Evolutionary conservation across 1,140 invertebrate species (phyloP).

Genomic region (Bacillus rossius): DNA sequence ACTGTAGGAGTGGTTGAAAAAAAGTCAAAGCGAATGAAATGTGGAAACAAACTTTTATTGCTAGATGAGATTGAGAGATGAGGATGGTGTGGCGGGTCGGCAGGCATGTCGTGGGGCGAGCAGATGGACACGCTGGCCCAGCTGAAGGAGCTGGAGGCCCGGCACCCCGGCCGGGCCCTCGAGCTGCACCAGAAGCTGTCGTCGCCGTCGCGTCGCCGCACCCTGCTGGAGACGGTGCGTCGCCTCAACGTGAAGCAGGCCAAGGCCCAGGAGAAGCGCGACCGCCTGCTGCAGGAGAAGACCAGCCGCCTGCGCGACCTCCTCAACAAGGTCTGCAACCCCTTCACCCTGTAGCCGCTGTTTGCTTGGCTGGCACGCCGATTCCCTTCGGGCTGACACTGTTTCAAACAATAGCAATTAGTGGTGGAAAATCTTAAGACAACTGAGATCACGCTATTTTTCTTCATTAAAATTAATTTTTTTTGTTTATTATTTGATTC

Average conservation of each 20-base stretch:
- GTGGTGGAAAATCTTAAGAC: too few relatives aligned
- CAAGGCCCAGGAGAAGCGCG: slow-evolving; percentile 70
- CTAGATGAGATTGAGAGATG: too few relatives aligned
- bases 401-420: too few relatives aligned
- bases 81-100: slow-evolving; percentile 4
- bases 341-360: not conserved
- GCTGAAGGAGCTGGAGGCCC: slow-evolving; percentile 65
- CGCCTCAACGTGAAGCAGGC: slow-evolving; percentile 86
- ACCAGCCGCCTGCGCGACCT: slow-evolving; percentile 79
- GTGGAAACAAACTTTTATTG: too few relatives aligned
- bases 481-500: too few relatives aligned
- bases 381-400: too few relatives aligned
- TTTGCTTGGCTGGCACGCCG: too few relatives aligned
- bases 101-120: slow-evolving; percentile 70
- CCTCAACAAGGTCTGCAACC: slow-evolving; percentile 60
- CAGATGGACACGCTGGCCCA: slow-evolving; percentile 69
- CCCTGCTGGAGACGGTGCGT: slow-evolving; percentile 67
- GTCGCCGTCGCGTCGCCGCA: slow-evolving; percentile 79
- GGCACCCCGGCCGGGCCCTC: slow-evolving; percentile 83
- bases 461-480: too few relatives aligned
- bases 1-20: too few relatives aligned
- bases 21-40: too few relatives aligned
- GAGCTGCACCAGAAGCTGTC: slow-evolving; percentile 92
- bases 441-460: too few relatives aligned
- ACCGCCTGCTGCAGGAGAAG: slow-evolving; percentile 76